A percentile compares a stretch with the other conserved stretches of the same genome.
Evolutionary conservation across 2,113 vertebrate species (phyloP).

Genomic region (Chamaea fasciata): DNA sequence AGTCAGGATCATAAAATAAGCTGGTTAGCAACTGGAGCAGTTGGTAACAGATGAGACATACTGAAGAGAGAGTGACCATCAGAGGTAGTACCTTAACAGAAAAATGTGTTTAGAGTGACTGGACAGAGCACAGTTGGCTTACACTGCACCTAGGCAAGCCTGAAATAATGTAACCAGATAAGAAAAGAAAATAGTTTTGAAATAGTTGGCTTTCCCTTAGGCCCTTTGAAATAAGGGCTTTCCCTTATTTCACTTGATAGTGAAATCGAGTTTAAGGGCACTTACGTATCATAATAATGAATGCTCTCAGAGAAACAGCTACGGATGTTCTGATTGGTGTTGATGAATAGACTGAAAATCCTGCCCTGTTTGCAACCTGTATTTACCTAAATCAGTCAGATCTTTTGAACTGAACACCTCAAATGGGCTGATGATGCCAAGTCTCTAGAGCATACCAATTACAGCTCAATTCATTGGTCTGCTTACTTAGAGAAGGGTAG

Average conservation of each 20-base stretch:
- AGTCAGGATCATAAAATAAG: neutral
- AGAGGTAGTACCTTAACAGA: neutral
- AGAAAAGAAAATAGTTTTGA: neutral
- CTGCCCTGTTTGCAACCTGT: neutral
- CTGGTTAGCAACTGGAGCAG: neutral
- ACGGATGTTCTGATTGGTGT: neutral
- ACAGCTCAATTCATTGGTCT: neutral
- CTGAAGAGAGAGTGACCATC: neutral
- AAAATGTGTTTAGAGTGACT: neutral
- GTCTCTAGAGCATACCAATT: neutral
- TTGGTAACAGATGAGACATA: neutral
- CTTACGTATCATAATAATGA: neutral
- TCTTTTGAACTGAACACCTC: neutral
- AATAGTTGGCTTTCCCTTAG: neutral
- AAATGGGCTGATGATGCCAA: neutral
- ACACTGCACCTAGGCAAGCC: neutral
- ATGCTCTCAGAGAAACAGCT: neutral
- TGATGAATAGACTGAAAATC: neutral
- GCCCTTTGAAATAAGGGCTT: no score
- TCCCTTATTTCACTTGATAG: no score
- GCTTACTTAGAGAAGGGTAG: neutral
- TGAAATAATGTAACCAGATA: neutral
- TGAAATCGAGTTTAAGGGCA: neutral
- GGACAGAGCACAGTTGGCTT: neutral
- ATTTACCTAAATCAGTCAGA: neutral